A percentile compares a stretch with the other conserved stretches of the same genome.
Conservation (phyloP, 2,113 vertebrate species). For the Sorex araneus region DNA sequence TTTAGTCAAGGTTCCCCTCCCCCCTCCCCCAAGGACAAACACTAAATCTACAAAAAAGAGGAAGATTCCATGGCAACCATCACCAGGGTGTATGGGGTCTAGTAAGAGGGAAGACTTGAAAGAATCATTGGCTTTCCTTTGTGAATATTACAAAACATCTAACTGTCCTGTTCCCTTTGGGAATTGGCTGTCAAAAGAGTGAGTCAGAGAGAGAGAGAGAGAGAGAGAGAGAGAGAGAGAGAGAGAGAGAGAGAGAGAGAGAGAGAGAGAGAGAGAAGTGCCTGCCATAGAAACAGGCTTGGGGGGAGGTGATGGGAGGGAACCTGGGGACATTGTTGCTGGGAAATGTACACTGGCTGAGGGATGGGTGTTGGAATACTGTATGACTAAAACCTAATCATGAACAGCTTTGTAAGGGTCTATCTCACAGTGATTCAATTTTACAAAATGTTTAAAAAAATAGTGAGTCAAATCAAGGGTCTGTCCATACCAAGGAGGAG, state of each 20-base stretch:
- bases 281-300: too few relatives aligned
- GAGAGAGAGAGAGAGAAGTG: too few relatives aligned
- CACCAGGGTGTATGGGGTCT: background rate
- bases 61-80: slow-evolving; percentile 62
- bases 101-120: background rate
- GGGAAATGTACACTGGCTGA: too few relatives aligned
- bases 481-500: background rate
- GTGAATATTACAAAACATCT: background rate
- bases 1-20: background rate
- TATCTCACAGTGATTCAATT: too few relatives aligned
- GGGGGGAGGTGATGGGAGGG: too few relatives aligned
- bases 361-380: too few relatives aligned
- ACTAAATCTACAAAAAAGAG: slow-evolving; percentile 9
- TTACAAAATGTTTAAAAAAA: background rate
- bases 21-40: slow-evolving; percentile 22
- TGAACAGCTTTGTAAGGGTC: too few relatives aligned
- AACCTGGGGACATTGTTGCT: too few relatives aligned
- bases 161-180: background rate
- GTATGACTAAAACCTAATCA: too few relatives aligned
- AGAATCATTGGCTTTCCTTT: background rate
- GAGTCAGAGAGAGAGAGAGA: too few relatives aligned
- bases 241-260: too few relatives aligned
- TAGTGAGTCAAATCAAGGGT: background rate
- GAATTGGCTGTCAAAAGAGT: background rate
- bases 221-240: too few relatives aligned